Evolutionary conservation across 2,888 invertebrate species (phyloP), one percentile per base, ranked within the genome.

Genomic region (Byasa hedistus): DNA sequence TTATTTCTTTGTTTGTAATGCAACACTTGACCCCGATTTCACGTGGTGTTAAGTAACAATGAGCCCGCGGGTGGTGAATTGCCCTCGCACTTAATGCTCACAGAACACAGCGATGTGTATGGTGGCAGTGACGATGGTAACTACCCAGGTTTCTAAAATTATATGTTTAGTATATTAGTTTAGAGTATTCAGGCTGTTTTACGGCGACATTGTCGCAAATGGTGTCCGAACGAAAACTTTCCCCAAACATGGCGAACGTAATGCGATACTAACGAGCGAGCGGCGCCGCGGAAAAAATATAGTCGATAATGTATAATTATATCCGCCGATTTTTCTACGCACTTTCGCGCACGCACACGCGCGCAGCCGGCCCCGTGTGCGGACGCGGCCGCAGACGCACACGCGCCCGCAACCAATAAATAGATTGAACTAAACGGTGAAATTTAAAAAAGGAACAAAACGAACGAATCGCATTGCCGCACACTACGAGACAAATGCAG

Each of bases 361-460:
- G 66, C 44, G 21, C 63, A 61, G 61, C 24, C 62, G 72, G 75
- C 72, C 77, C 72, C 80, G 69, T 76, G 77, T 82, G 69, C 72
- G 70, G 69, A 86, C 75, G 75, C 72, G 75, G 83, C 83, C 81
- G 76, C 80, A 80, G 48, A 82, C 84, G 73, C 89, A 90, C 91
- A 91, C 91, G 79, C 55, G 70, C 74, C 71, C 76, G 78, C 81
- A 76, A 83, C 91, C 91, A 91, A 91, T 91, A 91, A 91, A 91
- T 91, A 91, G 91, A 91, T 91, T 90, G 90, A 89, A 90, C 91
- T 91, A 91, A 91, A 91, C 90, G 91, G 91, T 91, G 91, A 91
- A 91, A 90, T 91, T 90, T 91, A 90, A 91, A 91, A 91, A 91
- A 91, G 84, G 86, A 91, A 91, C 83, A 89, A 91, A 91, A 91